phyloP scores from a whole-genome alignment of 2,888 invertebrate species.

The Celastrina argiolus region DNA sequence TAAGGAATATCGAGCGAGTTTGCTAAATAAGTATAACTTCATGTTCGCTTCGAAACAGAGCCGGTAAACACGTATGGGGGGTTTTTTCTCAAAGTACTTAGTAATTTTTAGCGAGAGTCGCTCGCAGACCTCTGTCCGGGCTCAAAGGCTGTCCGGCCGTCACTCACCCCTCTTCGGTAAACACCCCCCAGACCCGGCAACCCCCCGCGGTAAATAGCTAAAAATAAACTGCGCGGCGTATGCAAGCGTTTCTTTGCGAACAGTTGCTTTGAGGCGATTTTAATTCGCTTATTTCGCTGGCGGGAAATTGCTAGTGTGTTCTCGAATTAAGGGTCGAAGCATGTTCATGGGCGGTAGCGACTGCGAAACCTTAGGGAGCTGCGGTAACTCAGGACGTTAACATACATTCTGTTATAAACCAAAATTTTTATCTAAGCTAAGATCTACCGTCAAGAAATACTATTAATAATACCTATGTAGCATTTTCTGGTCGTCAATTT shows the following conservation, averaged over 20 bases:
- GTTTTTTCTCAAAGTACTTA: conserved; percentile 34
- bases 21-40: conserved; percentile 13
- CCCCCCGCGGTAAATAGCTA: conserved; percentile 50
- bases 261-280: conserved; percentile 69
- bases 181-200: conserved; percentile 29
- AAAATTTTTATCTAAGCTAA: too few species aligned
- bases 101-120: conserved; percentile 36
- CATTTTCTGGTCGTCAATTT: too few species aligned
- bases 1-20: background rate
- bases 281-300: conserved; percentile 70
- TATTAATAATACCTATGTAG: too few species aligned
- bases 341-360: conserved; percentile 30
- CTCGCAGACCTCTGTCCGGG: conserved; percentile 35
- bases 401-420: too few species aligned
- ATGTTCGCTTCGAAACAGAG: background rate
- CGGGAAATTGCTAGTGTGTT: conserved; percentile 62
- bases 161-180: conserved; percentile 39
- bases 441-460: too few species aligned
- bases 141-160: conserved; percentile 61
- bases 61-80: conserved; percentile 28
- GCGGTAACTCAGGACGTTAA: too few species aligned
- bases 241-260: conserved; percentile 65
- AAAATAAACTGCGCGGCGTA: conserved; percentile 57
- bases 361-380: background rate
- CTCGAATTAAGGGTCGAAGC: conserved; percentile 47